phyloP scores from a whole-genome alignment of 2,113 vertebrate genomes.

The Tragelaphus strepsiceros region DNA sequence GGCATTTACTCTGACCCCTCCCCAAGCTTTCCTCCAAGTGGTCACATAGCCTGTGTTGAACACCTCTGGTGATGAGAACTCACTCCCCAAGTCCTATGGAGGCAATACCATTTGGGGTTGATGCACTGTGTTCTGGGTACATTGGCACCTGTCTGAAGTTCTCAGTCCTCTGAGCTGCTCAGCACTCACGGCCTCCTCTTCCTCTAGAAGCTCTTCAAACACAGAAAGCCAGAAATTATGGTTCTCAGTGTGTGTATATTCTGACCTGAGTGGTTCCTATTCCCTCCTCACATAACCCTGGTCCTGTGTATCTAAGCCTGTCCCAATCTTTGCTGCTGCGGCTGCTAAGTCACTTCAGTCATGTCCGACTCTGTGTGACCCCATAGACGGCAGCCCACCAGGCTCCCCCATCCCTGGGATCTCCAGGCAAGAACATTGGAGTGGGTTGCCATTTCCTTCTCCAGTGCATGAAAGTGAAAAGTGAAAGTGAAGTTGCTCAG shows the following conservation, averaged over 20 bases:
- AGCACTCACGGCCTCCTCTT: neutral
- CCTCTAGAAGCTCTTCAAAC: neutral
- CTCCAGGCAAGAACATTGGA: too few relatives aligned
- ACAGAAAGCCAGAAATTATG: neutral
- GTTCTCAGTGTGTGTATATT: neutral
- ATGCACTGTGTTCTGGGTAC: neutral
- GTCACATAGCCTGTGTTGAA: neutral
- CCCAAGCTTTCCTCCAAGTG: neutral
- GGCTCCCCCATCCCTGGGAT: too few relatives aligned
- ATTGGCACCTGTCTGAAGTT: neutral
- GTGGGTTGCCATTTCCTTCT: too few relatives aligned
- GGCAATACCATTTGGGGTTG: too few relatives aligned
- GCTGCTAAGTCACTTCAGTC: too few relatives aligned
- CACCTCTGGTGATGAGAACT: neutral
- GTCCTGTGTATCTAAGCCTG: neutral
- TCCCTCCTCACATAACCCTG: neutral
- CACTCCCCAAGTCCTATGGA: neutral
- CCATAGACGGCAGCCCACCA: too few relatives aligned
- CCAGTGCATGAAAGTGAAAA: too few relatives aligned
- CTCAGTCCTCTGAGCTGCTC: neutral
- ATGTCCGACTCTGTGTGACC: too few relatives aligned
- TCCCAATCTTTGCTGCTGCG: neutral
- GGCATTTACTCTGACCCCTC: neutral
- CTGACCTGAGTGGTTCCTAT: neutral
- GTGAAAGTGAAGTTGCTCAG: too few relatives aligned